Evolutionary conservation across 2,797 vertebrate species (phyloP), one percentile per base, ranked within the genome.

Genomic region (Lepidocolaptes lacrymiger): DNA sequence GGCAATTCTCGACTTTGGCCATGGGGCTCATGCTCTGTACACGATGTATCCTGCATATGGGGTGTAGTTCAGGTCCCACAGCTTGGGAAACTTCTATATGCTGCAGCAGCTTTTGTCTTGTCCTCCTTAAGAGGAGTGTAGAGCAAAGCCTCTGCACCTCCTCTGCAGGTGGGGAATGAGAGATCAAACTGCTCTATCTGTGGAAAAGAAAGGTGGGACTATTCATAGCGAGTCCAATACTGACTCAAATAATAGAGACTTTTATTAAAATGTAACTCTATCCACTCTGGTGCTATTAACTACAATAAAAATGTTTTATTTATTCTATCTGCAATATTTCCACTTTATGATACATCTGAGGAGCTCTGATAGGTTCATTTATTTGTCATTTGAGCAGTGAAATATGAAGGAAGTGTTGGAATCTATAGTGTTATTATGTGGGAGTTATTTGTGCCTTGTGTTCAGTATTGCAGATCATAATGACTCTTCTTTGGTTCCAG

Each of bases 241-340:
- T 24, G 44, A 61, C 88, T 78, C 79, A 91, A 81, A 92, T 90
- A 86, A 84, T 79, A 49, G 69, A 67, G 44, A 49, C 76, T 88
- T 85, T 86, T 88, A 93, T 95, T 96, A 95, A 95, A 95, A 93
- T 81, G 91, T 96, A 95, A 63, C 71, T 87, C 41, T 90, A 91
- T 77, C 41, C 44, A 61, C 64, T 79, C 76, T 82, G 74, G 73
- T 84, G 67, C 89, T 88, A 93, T 96, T 94, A 96, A 82, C 67
- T 49, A 59, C 67, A 93, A 95, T 93, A 93, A 94, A 93, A 93
- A 94, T 94, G 71, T 64, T 96, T 96, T 97, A 93, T 95, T 97
- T 96, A 90, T 94, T 90, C 89, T 93, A 48, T 68, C 91, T 90
- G 88, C 89, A 94, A 44, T 93, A 94, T 94, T 95, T 96, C 80